Evolutionary conservation across 2,888 invertebrate species (phyloP), one percentile per base, ranked within the genome.

Genomic region (Cephalotes varians): DNA sequence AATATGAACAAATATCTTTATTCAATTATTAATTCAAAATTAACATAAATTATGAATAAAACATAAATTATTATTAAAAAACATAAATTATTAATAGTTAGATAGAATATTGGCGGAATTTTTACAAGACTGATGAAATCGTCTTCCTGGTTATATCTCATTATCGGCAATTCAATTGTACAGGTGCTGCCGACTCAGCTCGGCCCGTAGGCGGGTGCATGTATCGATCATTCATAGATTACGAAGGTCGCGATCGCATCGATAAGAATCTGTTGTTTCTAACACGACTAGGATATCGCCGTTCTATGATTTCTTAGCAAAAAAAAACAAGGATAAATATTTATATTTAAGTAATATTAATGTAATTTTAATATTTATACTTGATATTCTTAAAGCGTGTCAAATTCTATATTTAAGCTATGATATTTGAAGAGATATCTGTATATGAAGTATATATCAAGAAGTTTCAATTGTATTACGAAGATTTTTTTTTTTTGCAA

Each of bases 201-300:
- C 12, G 74, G 12, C 10, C 21, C n/a, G 49, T 65, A 40, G 65
- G 40, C 65, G 65, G 6, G 5, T 40, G 40, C 25, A 44, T 72
- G 31, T 58, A 73, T 65, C 40, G 76, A 65, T 64, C 65, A 76
- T 54, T 65, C 64, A 76, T 65, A 65, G 65, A 76, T 54, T 15
- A 40, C 10, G 65, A 76, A 76, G 65, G 76, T 65, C 34, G 51
- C 12, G 54, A 64, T 76, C 34, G 51, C 15, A 62, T 49, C n/a
- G 76, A 76, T 76, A 76, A 76, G 28, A 28, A 76, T 64, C 28
- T 40, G 64, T 47, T 18, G 62, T 74, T 64, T 51, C 64, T n/a
- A 6, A 25, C 21, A n/a, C 28, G 9, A 25, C 25, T 60, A 34
- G 2, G n/a, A 12, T 58, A 72, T 28, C 9, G 10, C 28, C 10